These are phyloP conservation scores for Eugnorisma glareosa DNA, from an alignment of 2,888 invertebrate species.

Conservation along the genomic window DNA sequence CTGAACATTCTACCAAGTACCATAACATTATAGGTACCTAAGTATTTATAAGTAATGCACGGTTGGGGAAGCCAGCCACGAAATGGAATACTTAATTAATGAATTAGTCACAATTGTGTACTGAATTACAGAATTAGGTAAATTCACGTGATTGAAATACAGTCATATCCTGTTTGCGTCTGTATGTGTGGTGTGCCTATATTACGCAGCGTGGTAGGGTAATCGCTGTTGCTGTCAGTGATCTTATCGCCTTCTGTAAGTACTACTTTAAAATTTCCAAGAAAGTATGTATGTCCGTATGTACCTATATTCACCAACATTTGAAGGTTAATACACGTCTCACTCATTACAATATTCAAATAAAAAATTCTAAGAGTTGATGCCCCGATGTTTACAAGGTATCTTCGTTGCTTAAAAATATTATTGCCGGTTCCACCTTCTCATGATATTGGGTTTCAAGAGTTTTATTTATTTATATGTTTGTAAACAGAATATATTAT, in stretches of 20 bases:
- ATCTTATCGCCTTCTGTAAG: slow-evolving; percentile 41
- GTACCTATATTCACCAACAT: slow-evolving; percentile 6
- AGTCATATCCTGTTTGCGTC: slow-evolving; percentile 49
- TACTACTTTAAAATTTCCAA: slow-evolving; percentile 46
- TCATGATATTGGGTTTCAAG: slow-evolving; percentile 24
- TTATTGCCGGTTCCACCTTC: slow-evolving; percentile 35
- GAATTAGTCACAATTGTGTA: slow-evolving; percentile 30
- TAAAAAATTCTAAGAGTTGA: slow-evolving; percentile 7
- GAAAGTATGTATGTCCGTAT: slow-evolving; percentile 30
- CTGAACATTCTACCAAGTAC: too few species aligned
- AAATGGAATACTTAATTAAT: slow-evolving; percentile 12
- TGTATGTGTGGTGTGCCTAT: not conserved
- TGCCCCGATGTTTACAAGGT: slow-evolving; percentile 27
- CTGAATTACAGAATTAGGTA: slow-evolving; percentile 7
- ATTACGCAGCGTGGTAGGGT: slow-evolving; percentile 3
- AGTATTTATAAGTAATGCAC: not conserved
- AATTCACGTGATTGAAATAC: slow-evolving; percentile 27
- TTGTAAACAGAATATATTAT: not conserved
- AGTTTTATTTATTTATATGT: not conserved
- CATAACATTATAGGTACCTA: too few species aligned
- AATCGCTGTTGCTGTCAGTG: slow-evolving; percentile 24
- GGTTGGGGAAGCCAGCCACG: not conserved
- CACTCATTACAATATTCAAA: slow-evolving; percentile 19
- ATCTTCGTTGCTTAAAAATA: slow-evolving; percentile 28
- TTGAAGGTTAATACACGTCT: slow-evolving; percentile 26